Conservation (phyloP, 2,888 invertebrate genomes). For the Ctena decussata region DNA sequence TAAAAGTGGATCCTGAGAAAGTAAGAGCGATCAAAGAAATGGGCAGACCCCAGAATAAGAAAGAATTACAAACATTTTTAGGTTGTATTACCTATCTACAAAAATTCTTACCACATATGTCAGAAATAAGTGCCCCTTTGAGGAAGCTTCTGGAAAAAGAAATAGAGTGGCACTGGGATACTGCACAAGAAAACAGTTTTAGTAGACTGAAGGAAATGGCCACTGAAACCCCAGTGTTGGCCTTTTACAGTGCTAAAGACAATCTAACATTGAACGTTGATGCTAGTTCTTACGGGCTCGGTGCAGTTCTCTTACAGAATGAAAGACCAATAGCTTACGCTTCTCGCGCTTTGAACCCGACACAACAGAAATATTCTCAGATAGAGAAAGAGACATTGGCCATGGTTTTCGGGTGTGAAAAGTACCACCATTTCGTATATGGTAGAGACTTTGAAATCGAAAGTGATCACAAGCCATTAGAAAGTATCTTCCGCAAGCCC, state of each 20-base stretch:
- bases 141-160: conserved; percentile 28
- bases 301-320: conserved; percentile 60
- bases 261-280: conserved; percentile 13
- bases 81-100: conserved; percentile 68
- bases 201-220: conserved; percentile 22
- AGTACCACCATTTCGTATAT: conserved; percentile 64
- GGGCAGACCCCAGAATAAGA: conserved; percentile 45
- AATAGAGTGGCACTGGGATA: conserved; percentile 36
- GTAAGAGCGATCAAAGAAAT: conserved; percentile 51
- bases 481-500: conserved; percentile 58
- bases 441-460: conserved; percentile 50
- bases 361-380: conserved; percentile 65
- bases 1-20: conserved; percentile 48
- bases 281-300: conserved; percentile 56
- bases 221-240: conserved; percentile 29
- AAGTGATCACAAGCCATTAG: conserved; percentile 68
- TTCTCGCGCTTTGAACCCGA: conserved; percentile 50
- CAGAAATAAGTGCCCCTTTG: conserved; percentile 33
- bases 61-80: conserved; percentile 52
- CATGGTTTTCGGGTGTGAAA: conserved; percentile 58
- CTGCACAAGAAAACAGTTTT: conserved; percentile 26
- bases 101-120: conserved; percentile 57
- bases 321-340: conserved; percentile 64
- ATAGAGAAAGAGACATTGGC: conserved; percentile 71
- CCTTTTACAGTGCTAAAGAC: conserved; percentile 16